A percentile compares a stretch with the other conserved stretches of the same genome.
These are phyloP conservation scores for Channa maculata DNA, from an alignment of 2,113 vertebrate species.

Conservation along the genomic window DNA sequence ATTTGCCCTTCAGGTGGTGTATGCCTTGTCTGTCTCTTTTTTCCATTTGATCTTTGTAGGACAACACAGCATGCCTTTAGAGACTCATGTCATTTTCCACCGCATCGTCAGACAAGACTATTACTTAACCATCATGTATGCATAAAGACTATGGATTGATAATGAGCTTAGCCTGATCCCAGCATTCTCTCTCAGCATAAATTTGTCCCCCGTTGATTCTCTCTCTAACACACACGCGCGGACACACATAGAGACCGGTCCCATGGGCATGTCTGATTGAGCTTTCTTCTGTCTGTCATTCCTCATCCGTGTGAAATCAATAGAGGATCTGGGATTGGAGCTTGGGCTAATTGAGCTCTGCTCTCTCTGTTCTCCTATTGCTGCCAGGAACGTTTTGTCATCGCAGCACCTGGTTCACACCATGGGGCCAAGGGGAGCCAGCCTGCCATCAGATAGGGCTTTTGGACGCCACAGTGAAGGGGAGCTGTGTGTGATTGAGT, in stretches of 20 bases:
- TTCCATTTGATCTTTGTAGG: conserved; percentile 48
- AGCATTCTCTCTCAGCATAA: conserved; percentile 56
- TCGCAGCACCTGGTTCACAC: conserved; percentile 77
- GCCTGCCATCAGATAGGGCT: conserved; percentile 63
- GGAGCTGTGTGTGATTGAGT: conserved; percentile 58
- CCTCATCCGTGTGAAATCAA: conserved; percentile 83
- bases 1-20: conserved; percentile 73
- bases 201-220: conserved; percentile 60
- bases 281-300: conserved; percentile 83
- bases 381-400: conserved; percentile 81
- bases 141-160: conserved; percentile 58
- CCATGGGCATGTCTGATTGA: conserved; percentile 80
- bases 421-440: conserved; percentile 52
- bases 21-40: conserved; percentile 47
- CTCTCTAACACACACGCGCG: background rate
- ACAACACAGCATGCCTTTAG: conserved; percentile 52
- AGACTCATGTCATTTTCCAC: conserved; percentile 54
- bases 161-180: conserved; percentile 62
- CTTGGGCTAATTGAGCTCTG: conserved; percentile 83
- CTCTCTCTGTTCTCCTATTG: conserved; percentile 78
- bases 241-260: conserved; percentile 46
- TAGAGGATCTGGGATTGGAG: conserved; percentile 81
- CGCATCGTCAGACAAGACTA: conserved; percentile 36
- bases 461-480: conserved; percentile 60
- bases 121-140: conserved; percentile 71